Conservation (phyloP, 1,140 invertebrate species). For the Cryptotermes secundus region DNA sequence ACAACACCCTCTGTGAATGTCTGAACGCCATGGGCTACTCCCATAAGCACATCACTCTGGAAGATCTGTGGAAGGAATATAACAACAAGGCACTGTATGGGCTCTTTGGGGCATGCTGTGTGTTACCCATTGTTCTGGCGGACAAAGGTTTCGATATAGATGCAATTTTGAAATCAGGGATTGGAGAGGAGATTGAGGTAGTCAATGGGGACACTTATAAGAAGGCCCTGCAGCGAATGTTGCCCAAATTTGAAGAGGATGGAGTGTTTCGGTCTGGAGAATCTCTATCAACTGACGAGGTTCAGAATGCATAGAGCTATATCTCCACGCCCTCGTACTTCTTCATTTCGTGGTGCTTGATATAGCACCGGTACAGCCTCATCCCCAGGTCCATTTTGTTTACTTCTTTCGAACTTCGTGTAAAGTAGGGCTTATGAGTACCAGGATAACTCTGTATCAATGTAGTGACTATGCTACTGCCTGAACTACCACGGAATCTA, state of each 20-base stretch:
- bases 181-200: not conserved
- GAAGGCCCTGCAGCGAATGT: not conserved
- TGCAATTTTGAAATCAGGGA: too few species aligned
- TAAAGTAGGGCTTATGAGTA: too few species aligned
- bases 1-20: slow-evolving; percentile 41
- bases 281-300: too few species aligned
- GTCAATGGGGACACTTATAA: not conserved
- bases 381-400: too few species aligned
- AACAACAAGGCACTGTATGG: slow-evolving; percentile 24
- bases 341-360: too few species aligned
- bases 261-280: not conserved
- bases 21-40: slow-evolving; percentile 47
- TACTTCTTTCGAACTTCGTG: too few species aligned
- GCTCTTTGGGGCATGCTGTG: not conserved
- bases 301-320: too few species aligned
- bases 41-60: slow-evolving; percentile 47
- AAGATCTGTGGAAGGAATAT: slow-evolving; percentile 44
- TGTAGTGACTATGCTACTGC: too few species aligned
- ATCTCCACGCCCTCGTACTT: too few species aligned
- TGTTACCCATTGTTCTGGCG: not conserved
- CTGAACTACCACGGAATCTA: too few species aligned
- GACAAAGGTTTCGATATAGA: not conserved
- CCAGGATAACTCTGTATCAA: too few species aligned
- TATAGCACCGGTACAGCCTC: too few species aligned
- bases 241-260: not conserved